phyloP scores from a whole-genome alignment of 2,113 vertebrate genomes.

The Todiramphus chloris region DNA sequence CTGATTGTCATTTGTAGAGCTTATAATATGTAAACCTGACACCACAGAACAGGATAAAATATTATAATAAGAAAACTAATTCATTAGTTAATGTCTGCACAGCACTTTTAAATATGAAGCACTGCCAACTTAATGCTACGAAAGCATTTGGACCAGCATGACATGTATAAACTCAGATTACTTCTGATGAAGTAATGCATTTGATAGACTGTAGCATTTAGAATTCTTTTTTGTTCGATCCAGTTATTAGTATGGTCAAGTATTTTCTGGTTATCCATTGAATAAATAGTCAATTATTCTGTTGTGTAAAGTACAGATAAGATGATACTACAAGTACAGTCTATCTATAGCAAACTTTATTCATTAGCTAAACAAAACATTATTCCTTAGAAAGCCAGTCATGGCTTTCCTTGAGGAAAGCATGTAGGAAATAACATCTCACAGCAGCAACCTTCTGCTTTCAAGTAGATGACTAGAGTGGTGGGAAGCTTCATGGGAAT shows the following conservation, averaged over 20 bases:
- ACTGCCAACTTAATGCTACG: background rate
- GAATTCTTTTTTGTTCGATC: background rate
- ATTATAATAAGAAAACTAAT: conserved; percentile 12
- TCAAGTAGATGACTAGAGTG: background rate
- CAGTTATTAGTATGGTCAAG: background rate
- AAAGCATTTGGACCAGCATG: background rate
- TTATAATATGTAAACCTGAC: conserved; percentile 2
- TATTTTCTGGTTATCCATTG: background rate
- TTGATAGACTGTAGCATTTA: background rate
- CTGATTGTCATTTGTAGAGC: background rate
- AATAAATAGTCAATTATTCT: background rate
- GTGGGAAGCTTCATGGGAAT: background rate
- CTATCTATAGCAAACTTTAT: background rate
- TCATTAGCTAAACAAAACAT: background rate
- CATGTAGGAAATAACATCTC: background rate
- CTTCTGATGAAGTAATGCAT: background rate
- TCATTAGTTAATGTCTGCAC: conserved; percentile 20
- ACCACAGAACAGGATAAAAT: background rate
- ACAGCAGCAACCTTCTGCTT: background rate
- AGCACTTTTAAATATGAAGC: background rate
- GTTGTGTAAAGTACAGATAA: background rate
- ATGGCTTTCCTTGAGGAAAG: background rate
- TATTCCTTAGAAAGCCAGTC: background rate
- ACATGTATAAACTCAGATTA: background rate
- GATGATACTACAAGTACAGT: background rate